Base-by-base conservation (phyloP, 1,140 invertebrate genomes). In the Ectropis grisescens region DNA sequence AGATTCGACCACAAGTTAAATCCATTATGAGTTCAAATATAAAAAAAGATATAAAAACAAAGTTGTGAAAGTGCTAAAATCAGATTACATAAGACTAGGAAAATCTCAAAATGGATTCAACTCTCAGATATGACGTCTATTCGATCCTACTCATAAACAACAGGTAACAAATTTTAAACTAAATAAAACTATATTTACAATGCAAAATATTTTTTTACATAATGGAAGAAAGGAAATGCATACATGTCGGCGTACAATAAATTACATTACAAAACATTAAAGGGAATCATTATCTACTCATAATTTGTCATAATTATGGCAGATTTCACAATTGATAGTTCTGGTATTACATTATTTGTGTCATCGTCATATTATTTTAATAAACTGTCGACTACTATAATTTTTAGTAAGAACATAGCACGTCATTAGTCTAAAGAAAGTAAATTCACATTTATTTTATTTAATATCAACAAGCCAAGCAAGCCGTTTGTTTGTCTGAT, bases 151-250 rank as follows among this genome's bases (percentile, higher is more conserved):
- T 19, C 38, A 28, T 40, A 34, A n/a, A 48, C 48, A 62, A 48
- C 32, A 55, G 58, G 58, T 68, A 64, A 62, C 59, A 59, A 56
- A 37, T 34, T 42, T 41, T 13, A 31, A 33, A 47, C 46, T 58
- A 62, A 33, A 24, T 24, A 40, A 47, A 15, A 26, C 42, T 54
- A 61, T 64, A 67, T 67, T 58, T 64, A 67, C 62, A 67, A 19
- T 35, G 33, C 38, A 34, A 32, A 30, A 33, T 25, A 39, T 33
- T 33, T 40, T 40, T 32, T 27, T 27, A 27, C 11, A 32, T 33
- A 23, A 14, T 26, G 6, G 10, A 26, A n/a, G 10, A 26, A 26
- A 26, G 6, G 10, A 26, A 6, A 10, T 26, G 24, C 24, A 19
- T 4, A 10, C 10, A 26, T 26, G 4, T 22, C 4, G 4, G 9